Conservation (phyloP, 2,888 invertebrate genomes). For the Masnerella sp. region DNA sequence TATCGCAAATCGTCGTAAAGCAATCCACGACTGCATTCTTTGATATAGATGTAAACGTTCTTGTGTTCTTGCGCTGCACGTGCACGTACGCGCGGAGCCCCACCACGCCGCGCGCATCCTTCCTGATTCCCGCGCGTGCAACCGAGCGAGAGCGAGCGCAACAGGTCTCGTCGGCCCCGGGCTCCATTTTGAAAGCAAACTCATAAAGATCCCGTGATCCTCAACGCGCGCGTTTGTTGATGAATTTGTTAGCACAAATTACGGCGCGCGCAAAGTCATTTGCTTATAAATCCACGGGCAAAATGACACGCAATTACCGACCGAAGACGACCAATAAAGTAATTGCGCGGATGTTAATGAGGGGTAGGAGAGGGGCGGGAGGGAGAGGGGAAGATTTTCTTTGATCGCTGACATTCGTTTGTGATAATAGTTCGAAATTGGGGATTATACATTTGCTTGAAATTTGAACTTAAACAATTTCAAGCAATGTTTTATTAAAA, state of each 20-base stretch:
- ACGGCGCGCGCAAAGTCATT: not conserved
- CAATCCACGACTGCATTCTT: constrained; percentile 49
- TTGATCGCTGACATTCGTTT: too few relatives aligned
- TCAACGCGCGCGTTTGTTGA: not conserved
- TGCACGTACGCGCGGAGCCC: constrained; percentile 36
- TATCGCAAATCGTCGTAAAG: constrained; percentile 56
- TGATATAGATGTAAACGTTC: constrained; percentile 64
- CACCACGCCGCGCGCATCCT: constrained; percentile 2
- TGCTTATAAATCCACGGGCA: constrained; percentile 1
- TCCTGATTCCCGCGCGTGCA: constrained; percentile 1
- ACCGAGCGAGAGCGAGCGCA: constrained; percentile 22
- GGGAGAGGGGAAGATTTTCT: too few relatives aligned
- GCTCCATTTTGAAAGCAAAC: constrained; percentile 12
- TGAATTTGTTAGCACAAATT: constrained; percentile 11
- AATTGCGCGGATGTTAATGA: too few relatives aligned
- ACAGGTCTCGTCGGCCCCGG: constrained; percentile 8
- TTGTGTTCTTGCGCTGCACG: constrained; percentile 54
- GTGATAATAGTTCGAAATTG: too few relatives aligned
- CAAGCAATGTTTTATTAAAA: too few relatives aligned
- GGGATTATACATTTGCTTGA: too few relatives aligned
- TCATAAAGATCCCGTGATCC: not conserved
- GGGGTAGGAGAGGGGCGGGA: too few relatives aligned
- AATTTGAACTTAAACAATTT: too few relatives aligned
- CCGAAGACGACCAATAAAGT: too few relatives aligned
- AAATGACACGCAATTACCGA: too few relatives aligned